phyloP scores from a whole-genome alignment of 2,797 vertebrate species.

The Tenualosa thibaudeaui region DNA sequence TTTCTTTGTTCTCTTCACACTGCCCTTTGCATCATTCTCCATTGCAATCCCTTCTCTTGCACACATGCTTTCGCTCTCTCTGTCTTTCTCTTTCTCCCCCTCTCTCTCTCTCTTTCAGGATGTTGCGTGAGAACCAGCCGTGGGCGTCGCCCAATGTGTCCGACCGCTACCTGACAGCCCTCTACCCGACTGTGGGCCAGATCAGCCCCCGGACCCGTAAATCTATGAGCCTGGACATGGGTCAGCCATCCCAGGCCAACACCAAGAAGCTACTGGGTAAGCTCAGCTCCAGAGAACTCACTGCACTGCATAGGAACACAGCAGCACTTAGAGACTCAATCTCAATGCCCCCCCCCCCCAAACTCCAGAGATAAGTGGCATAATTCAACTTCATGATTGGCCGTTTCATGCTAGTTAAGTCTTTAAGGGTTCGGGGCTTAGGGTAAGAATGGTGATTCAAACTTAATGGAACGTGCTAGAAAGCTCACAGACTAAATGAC shows the following conservation, averaged over 20 bases:
- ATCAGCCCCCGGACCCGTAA: conserved; percentile 96
- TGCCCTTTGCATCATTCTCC: background rate
- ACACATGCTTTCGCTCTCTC: background rate
- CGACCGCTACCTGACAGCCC: conserved; percentile 87
- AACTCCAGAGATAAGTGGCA: too few species aligned
- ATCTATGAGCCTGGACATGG: conserved; percentile 99
- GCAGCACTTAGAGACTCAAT: background rate
- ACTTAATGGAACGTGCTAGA: too few species aligned
- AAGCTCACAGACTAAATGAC: too few species aligned
- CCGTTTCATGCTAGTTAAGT: too few species aligned
- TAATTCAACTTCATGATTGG: too few species aligned
- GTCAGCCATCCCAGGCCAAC: conserved; percentile 96
- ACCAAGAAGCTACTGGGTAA: conserved; percentile 96
- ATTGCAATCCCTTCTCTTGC: background rate
- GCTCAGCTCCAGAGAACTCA: background rate
- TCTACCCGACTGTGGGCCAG: conserved; percentile 89
- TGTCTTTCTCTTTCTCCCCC: background rate
- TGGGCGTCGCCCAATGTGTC: conserved; percentile 96
- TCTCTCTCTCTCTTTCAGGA: conserved; percentile 68
- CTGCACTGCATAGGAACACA: background rate
- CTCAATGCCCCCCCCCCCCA: too few species aligned
- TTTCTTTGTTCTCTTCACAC: background rate
- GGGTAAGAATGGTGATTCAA: too few species aligned
- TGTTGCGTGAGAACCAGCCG: conserved; percentile 89
- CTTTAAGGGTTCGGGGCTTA: too few species aligned